phyloP scores from a whole-genome alignment of 2,888 invertebrate genomes.

The Trichopria drosophilae region DNA sequence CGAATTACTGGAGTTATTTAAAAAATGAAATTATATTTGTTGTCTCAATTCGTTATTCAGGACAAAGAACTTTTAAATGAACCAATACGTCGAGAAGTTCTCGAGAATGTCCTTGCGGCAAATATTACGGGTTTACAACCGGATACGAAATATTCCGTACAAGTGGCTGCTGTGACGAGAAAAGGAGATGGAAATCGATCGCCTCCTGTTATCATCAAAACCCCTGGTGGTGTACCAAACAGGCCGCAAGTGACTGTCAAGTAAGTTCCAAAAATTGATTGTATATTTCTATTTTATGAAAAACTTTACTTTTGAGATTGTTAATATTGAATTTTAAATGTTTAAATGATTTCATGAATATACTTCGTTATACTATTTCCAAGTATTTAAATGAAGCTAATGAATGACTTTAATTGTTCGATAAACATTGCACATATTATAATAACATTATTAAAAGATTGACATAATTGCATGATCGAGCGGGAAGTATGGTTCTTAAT shows the following conservation, averaged over 20 bases:
- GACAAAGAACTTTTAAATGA: conserved; percentile 79
- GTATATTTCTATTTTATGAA: no score
- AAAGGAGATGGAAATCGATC: conserved; percentile 97
- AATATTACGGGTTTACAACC: conserved; percentile 91
- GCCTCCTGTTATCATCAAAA: conserved; percentile 80
- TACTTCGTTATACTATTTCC: no score
- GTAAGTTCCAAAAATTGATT: conserved; percentile 62
- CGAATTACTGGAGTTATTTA: conserved; percentile 3
- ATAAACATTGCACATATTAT: no score
- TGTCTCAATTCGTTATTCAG: conserved; percentile 57
- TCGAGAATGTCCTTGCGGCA: conserved; percentile 75
- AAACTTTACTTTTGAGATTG: neutral
- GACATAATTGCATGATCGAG: no score
- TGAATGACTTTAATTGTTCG: no score
- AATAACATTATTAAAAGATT: no score
- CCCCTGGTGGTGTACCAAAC: conserved; percentile 91
- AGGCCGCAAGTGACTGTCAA: conserved; percentile 80
- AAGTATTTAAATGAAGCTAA: no score
- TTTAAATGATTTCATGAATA: no score
- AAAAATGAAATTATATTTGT: no score
- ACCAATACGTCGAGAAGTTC: conserved; percentile 83
- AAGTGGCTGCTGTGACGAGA: conserved; percentile 93
- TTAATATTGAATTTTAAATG: no score
- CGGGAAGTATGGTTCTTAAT: no score
- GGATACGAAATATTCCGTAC: conserved; percentile 90